Evolutionary conservation across 2,797 vertebrate species (phyloP).

Genomic region (Neosilurus hyrtlii): DNA sequence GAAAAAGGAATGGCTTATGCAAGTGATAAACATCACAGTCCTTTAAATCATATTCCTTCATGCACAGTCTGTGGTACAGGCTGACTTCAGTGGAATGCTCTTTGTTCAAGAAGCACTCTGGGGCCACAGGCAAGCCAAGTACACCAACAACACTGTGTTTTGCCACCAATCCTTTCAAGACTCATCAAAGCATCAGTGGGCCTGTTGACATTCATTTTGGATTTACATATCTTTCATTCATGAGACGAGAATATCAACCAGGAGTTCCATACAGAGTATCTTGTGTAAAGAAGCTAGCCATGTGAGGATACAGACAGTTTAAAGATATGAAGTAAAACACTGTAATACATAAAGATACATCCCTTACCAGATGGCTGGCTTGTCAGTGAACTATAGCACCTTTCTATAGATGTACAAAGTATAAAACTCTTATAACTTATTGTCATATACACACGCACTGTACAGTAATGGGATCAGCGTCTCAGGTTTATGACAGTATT

Average conservation of each 20-base stretch:
- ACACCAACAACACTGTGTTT: constrained; percentile 1
- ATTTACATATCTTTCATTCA: not conserved
- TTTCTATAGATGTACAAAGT: not conserved
- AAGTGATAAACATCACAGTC: constrained; percentile 37
- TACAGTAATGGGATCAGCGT: not conserved
- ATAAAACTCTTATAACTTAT: not conserved
- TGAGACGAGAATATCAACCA: not conserved
- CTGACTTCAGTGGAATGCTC: constrained; percentile 68
- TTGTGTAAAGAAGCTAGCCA: not conserved
- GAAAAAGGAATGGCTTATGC: not conserved
- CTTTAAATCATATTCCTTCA: constrained; percentile 39
- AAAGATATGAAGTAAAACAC: not conserved
- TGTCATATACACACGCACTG: constrained; percentile 7
- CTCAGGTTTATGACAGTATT: not conserved
- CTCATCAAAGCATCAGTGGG: not conserved
- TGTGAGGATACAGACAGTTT: not conserved
- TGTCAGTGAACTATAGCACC: not conserved
- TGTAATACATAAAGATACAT: not conserved
- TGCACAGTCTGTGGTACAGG: constrained; percentile 42
- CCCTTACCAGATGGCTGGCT: not conserved
- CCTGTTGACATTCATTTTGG: not conserved
- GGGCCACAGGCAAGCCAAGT: constrained; percentile 14
- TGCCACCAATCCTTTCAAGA: not conserved
- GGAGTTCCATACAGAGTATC: not conserved
- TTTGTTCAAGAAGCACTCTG: constrained; percentile 52